These are phyloP conservation scores for Coremacera marginata DNA, from an alignment of 2,888 invertebrate genomes.

Conservation along the genomic window DNA sequence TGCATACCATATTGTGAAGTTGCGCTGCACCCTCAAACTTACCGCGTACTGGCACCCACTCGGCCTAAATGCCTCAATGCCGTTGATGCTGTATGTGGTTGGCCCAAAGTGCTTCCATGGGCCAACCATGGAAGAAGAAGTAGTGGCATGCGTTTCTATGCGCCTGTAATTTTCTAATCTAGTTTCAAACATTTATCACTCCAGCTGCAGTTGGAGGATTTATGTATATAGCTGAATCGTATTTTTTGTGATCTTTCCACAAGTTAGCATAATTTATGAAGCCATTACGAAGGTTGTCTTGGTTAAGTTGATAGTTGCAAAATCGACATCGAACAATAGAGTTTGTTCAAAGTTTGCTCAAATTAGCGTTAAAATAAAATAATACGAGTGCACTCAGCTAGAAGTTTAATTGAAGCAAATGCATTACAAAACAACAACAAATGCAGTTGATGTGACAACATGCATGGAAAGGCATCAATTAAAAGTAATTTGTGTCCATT, in stretches of 20 bases:
- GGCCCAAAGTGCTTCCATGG: not conserved
- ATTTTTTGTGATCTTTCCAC: not conserved
- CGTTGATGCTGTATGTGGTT: not conserved
- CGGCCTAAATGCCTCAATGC: not conserved
- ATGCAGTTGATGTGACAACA: not conserved
- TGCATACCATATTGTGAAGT: slow-evolving; percentile 11
- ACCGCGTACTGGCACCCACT: not conserved
- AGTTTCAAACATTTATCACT: slow-evolving; percentile 27
- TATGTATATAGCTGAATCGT: slow-evolving; percentile 24
- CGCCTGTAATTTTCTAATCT: slow-evolving; percentile 13
- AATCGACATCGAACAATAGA: not conserved
- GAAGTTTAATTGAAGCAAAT: not conserved
- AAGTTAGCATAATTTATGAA: slow-evolving; percentile 15
- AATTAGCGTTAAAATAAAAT: not conserved
- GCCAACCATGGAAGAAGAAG: not conserved
- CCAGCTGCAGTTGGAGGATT: slow-evolving; percentile 2
- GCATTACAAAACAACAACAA: not conserved
- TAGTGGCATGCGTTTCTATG: not conserved
- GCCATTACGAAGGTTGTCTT: slow-evolving; percentile 1
- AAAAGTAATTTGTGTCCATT: slow-evolving; percentile 35
- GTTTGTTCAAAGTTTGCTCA: not conserved
- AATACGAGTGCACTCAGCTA: not conserved
- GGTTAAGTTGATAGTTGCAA: not conserved
- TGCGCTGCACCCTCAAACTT: not conserved
- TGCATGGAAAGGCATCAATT: slow-evolving; percentile 13